Evolutionary conservation across 2,888 invertebrate genomes (phyloP), one percentile per base, ranked within the genome.

Genomic region (Chymomyza amoena): DNA sequence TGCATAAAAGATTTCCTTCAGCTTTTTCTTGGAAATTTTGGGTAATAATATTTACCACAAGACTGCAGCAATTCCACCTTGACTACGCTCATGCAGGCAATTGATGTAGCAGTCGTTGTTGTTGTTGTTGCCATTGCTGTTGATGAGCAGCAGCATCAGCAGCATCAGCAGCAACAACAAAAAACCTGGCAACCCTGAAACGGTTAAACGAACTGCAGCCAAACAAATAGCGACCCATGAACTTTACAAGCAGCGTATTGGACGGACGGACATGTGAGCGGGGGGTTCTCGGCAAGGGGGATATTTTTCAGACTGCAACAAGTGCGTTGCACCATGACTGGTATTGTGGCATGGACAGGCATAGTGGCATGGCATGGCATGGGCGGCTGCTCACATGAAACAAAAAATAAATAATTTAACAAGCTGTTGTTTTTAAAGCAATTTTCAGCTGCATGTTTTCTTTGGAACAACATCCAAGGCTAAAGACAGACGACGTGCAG

Each of bases 121-220:
- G 56, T 51, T 50, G 62, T 70, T 75, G 75, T 60, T 75, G 75
- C 59, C 39, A 45, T 20, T 45, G 65, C 68, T 70, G 72, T 63
- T 70, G 78, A 80, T 80, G 81, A 72, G 72, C 71, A 77, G 66
- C 76, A 25, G 20, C 63, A 66, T 56, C 57, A 60, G 52, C 50
- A 72, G 52, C 66, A 61, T n/a, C n/a, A n/a, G n/a, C 63, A 66
- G 59, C 57, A 60, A 59, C 50, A 72, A 56, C 66, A 61, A 66
- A 65, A 79, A 87, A 84, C 82, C 67, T 72, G 84, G 84, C 84
- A 84, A 84, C 84, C 84, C 87, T 84, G 84, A 84, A 84, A 79
- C 76, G 76, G 72, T 78, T 78, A 75, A 73, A 76, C 86, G 74
- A 77, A 82, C 82, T 79, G 80, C 84, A 75, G 72, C 72, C 64